Percentiles rank a stretch among this genome's conserved stretches.
phyloP scores from a whole-genome alignment of 2,797 vertebrate species.

The Gambusia yucatana region DNA sequence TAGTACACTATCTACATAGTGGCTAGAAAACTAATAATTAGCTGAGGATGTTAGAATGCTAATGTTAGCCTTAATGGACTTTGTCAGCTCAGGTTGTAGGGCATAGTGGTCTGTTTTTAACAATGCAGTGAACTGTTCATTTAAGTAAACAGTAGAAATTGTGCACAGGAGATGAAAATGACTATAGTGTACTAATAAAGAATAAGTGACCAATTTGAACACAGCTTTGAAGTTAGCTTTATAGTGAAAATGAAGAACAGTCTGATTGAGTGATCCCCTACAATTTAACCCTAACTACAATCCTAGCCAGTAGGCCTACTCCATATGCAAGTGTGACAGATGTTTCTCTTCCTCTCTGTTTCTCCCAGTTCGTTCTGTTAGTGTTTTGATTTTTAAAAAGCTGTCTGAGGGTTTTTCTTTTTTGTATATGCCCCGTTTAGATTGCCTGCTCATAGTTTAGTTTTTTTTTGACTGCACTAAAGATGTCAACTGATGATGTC shows the following conservation, averaged over 20 bases:
- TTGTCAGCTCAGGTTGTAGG: neutral
- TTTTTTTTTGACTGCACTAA: constrained; percentile 75
- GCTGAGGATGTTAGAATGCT: neutral
- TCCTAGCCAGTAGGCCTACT: neutral
- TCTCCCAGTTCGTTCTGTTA: constrained; percentile 3
- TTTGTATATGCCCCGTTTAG: constrained; percentile 36
- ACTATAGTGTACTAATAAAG: neutral
- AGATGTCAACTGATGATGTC: constrained; percentile 85
- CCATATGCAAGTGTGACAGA: constrained; percentile 27
- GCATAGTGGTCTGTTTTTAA: neutral
- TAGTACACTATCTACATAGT: neutral
- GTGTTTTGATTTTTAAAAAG: constrained; percentile 31
- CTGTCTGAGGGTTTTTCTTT: constrained; percentile 41
- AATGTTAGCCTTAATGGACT: neutral
- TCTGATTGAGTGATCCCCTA: neutral
- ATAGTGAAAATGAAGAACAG: neutral
- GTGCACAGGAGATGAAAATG: neutral
- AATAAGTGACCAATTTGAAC: constrained; percentile 2
- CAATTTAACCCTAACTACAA: neutral
- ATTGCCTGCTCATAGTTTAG: constrained; percentile 67
- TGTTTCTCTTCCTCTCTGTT: constrained; percentile 17
- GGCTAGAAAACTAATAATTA: neutral
- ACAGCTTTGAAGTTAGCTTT: neutral
- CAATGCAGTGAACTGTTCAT: neutral
- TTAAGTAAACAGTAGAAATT: neutral